Evolutionary conservation across 2,888 invertebrate species (phyloP), one percentile per base, ranked within the genome.

Genomic region (Ernsta delagoae): DNA sequence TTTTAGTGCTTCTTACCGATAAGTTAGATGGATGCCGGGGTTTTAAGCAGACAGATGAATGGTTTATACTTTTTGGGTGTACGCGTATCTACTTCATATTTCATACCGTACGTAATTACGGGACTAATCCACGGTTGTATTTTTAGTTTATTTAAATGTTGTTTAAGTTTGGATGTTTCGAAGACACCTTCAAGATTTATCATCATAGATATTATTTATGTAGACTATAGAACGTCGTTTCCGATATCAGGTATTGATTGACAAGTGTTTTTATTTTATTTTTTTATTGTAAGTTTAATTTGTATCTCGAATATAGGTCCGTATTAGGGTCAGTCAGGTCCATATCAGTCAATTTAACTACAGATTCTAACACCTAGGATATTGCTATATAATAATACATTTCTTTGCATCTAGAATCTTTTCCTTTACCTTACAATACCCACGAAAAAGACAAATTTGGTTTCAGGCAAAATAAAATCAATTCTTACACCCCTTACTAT

Each of bases 1-100:
- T 92, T 90, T 89, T 90, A 91, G 91, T 91, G 90, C 86, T 85
- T 77, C 76, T 64, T 76, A 74, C 75, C 70, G 79, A 90, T 91
- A 90, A 90, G 88, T 89, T 87, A 87, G 87, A 88, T 88, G 87
- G 85, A 90, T 87, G 81, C 76, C 60, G 83, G 50, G 75, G 82
- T 85, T 87, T 83, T 78, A 84, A 84, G 62, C 67, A 56, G 67
- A 56, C 67, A 34, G 83, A 84, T 81, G 83, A 82, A 83, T 82
- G 84, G 82, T 84, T 81, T 81, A 83, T 84, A 85, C 82, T 84
- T 83, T 83, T 78, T 78, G 78, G 76, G 75, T 80, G 56, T 62
- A 24, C 36, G 4, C 36, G 36, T 54, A 62, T 43, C 54, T 62
- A 56, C 57, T 39, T 79, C 81, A 79, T 80, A 78, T 79, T 79